Percentiles rank a stretch among this genome's conserved stretches.
Conservation (phyloP, 1,140 invertebrate genomes). For the Antheraea mylitta region DNA sequence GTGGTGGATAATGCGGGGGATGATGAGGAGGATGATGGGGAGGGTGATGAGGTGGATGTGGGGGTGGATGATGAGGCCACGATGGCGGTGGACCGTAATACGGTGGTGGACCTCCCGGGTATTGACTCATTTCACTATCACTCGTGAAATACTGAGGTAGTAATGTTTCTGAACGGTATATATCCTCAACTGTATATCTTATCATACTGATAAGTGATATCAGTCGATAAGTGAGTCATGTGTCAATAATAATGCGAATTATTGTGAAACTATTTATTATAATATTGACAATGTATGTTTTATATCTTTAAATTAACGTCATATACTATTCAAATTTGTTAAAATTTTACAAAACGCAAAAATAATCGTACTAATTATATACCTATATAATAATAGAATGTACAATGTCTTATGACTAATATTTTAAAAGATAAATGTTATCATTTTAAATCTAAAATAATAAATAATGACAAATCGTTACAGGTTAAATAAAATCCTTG, state of each 20-base stretch:
- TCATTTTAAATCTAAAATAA: background rate
- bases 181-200: slow-evolving; percentile 7
- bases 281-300: background rate
- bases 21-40: slow-evolving; percentile 21
- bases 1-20: slow-evolving; percentile 31
- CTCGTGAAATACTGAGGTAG: background rate
- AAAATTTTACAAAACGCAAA: background rate
- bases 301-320: background rate
- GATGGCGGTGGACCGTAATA: slow-evolving; percentile 31
- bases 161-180: slow-evolving; percentile 3
- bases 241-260: slow-evolving; percentile 13
- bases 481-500: background rate
- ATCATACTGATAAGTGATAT: slow-evolving; percentile 6
- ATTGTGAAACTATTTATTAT: slow-evolving; percentile 8
- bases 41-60: slow-evolving; percentile 22
- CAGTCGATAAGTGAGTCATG: slow-evolving; percentile 7
- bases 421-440: background rate
- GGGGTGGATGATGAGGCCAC: slow-evolving; percentile 30
- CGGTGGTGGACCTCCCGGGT: slow-evolving; percentile 31
- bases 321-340: background rate
- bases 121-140: slow-evolving; percentile 32
- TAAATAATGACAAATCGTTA: background rate
- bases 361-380: background rate
- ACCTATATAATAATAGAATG: background rate
- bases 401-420: background rate